Conservation (phyloP, 2,888 invertebrate genomes). For the Calephelis perditalis region DNA sequence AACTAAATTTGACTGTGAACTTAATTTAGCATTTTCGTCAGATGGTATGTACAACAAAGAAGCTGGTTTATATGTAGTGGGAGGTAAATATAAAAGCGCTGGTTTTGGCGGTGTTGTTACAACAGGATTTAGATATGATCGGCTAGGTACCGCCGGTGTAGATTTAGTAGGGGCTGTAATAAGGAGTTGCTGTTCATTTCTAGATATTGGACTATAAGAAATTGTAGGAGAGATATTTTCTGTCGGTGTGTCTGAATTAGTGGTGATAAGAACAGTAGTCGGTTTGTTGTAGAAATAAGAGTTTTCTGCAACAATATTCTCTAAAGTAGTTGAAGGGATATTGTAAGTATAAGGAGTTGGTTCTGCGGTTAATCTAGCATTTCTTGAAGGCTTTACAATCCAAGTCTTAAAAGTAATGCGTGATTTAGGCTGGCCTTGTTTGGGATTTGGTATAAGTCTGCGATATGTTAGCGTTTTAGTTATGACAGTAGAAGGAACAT, state of each 20-base stretch:
- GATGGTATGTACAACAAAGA: constrained; percentile 54
- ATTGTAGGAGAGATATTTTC: constrained; percentile 31
- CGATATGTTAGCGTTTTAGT: constrained; percentile 61
- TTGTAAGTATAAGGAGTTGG: constrained; percentile 51
- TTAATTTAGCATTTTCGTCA: constrained; percentile 34
- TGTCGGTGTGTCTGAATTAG: constrained; percentile 11
- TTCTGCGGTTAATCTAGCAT: constrained; percentile 45
- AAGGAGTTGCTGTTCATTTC: constrained; percentile 23
- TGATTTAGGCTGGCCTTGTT: constrained; percentile 54
- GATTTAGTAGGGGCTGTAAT: constrained; percentile 26
- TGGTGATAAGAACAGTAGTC: neutral
- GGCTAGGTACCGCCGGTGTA: constrained; percentile 19
- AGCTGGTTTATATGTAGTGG: constrained; percentile 53
- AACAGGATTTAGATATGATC: constrained; percentile 37
- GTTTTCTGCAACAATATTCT: constrained; percentile 39
- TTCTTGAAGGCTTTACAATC: constrained; percentile 63
- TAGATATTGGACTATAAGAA: constrained; percentile 39
- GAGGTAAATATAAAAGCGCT: constrained; percentile 46
- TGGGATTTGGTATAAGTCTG: constrained; percentile 51
- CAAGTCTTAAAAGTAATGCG: constrained; percentile 66
- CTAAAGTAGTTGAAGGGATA: constrained; percentile 41
- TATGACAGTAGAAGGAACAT: constrained; percentile 50
- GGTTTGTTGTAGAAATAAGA: constrained; percentile 40
- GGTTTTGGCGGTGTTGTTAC: constrained; percentile 45
- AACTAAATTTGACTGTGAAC: constrained; percentile 48